These are phyloP conservation scores for Latrodectus elegans DNA, from an alignment of 2,888 invertebrate genomes.

Conservation along the genomic window DNA sequence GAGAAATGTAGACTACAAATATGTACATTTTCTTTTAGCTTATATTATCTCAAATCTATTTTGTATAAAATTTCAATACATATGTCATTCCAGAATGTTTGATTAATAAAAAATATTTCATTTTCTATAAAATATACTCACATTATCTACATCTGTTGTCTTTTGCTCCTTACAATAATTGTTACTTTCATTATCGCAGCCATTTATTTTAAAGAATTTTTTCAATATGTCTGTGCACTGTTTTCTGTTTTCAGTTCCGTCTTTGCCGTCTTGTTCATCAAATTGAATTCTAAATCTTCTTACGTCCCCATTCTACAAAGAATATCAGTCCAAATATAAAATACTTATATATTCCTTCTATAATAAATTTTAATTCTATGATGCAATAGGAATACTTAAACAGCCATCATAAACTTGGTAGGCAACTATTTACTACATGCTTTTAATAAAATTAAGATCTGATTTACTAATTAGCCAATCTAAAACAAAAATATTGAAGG, in stretches of 20 bases:
- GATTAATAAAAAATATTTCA: background rate
- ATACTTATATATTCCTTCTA: too few relatives aligned
- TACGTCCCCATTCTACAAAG: slow-evolving; percentile 20
- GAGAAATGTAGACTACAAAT: background rate
- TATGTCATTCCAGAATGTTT: background rate
- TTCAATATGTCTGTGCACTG: slow-evolving; percentile 32
- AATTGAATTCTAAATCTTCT: slow-evolving; percentile 52
- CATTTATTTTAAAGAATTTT: slow-evolving; percentile 26
- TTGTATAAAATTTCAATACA: background rate
- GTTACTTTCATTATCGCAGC: slow-evolving; percentile 1
- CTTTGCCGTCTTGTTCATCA: background rate
- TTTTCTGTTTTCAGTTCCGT: slow-evolving; percentile 26
- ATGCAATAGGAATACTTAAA: too few relatives aligned
- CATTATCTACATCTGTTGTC: slow-evolving; percentile 16
- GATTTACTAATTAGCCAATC: too few relatives aligned
- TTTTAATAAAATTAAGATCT: too few relatives aligned
- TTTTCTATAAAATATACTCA: slow-evolving; percentile 11
- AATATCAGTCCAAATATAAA: background rate
- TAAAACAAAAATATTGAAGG: too few relatives aligned
- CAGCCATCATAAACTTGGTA: too few relatives aligned
- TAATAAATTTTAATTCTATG: too few relatives aligned
- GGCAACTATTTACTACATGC: too few relatives aligned
- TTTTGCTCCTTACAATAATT: background rate
- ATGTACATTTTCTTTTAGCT: too few relatives aligned
- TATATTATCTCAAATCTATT: background rate